Evolutionary conservation across 2,113 vertebrate genomes (phyloP).

Genomic region (Corvus hawaiiensis): DNA sequence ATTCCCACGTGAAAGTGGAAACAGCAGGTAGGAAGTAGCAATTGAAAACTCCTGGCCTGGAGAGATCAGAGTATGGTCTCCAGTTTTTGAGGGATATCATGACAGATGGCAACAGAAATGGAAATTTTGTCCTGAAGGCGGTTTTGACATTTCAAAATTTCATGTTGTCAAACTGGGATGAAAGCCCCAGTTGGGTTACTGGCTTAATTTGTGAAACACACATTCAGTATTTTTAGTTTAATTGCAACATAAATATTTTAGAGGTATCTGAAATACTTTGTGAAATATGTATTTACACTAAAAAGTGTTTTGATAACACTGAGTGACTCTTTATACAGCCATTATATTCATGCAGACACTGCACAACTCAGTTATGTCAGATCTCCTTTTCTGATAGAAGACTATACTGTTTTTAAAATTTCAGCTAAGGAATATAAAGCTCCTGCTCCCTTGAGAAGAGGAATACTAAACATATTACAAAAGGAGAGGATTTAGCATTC

Average conservation of each 20-base stretch:
- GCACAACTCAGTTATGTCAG: not conserved
- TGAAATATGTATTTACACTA: slow-evolving; percentile 5
- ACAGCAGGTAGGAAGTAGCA: not conserved
- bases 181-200: not conserved
- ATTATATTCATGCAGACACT: not conserved
- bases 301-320: not conserved
- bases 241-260: slow-evolving; percentile 31
- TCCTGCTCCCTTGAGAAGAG: not conserved
- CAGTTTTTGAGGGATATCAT: not conserved
- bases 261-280: not conserved
- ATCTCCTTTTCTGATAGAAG: not conserved
- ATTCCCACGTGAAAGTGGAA: not conserved
- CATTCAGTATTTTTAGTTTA: not conserved
- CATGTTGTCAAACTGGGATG: not conserved
- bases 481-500: not conserved
- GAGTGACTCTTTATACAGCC: not conserved
- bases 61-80: not conserved
- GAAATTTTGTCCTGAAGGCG: not conserved
- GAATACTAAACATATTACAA: not conserved
- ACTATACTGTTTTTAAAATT: not conserved
- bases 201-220: not conserved
- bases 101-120: slow-evolving; percentile 1
- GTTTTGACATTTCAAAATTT: slow-evolving; percentile 2
- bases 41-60: not conserved
- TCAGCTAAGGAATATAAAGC: not conserved